Percentiles rank a stretch among this genome's conserved stretches.
phyloP scores from a whole-genome alignment of 2,888 invertebrate species.

The Athalia circularis region DNA sequence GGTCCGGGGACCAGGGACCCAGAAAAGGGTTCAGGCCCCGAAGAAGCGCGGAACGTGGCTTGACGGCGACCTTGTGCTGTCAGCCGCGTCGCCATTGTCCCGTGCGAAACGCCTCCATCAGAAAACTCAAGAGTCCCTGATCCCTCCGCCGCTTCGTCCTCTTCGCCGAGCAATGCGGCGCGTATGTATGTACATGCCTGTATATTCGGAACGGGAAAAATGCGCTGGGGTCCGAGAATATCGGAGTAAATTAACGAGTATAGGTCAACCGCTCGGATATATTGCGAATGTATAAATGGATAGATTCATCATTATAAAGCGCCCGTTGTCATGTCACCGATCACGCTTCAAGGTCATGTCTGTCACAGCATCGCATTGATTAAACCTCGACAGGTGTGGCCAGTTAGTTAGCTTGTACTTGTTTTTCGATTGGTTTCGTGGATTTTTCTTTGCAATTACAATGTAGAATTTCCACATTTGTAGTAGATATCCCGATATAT shows the following conservation, averaged over 20 bases:
- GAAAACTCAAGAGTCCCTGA: constrained; percentile 53
- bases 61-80: constrained; percentile 67
- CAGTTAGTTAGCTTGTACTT: constrained; percentile 28
- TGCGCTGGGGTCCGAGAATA: too few relatives aligned
- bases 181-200: too few relatives aligned
- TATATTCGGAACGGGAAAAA: too few relatives aligned
- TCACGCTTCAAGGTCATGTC: constrained; percentile 35
- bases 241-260: too few relatives aligned
- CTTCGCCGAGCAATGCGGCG: neutral
- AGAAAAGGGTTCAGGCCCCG: neutral
- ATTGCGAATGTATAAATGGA: neutral
- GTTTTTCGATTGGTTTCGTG: neutral
- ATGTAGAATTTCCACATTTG: too few relatives aligned
- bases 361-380: constrained; percentile 26
- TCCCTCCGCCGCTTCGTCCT: constrained; percentile 40
- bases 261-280: too few relatives aligned
- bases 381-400: constrained; percentile 43
- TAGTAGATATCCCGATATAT: too few relatives aligned
- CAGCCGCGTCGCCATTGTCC: constrained; percentile 67
- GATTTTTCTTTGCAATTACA: too few relatives aligned
- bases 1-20: constrained; percentile 32
- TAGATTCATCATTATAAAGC: neutral
- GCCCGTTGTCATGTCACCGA: constrained; percentile 28
- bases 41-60: constrained; percentile 41
- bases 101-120: constrained; percentile 63